Evolutionary conservation across 2,113 vertebrate genomes (phyloP).

Genomic region (Ageneiosus marmoratus): DNA sequence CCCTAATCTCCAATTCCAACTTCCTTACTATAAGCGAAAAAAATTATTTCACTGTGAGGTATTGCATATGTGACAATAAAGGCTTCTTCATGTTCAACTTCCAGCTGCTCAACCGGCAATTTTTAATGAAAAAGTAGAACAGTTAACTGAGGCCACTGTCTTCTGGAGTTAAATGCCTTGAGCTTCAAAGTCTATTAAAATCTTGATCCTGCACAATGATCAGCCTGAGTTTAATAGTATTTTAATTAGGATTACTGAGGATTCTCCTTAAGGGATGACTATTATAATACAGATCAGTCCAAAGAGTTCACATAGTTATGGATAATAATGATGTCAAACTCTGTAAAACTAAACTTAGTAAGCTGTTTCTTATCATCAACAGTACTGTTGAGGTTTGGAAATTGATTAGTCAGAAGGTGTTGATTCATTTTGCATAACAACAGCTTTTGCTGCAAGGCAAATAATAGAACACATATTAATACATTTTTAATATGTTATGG

Average conservation of each 20-base stretch:
- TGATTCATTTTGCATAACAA: not conserved
- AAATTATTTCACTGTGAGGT: too few relatives aligned
- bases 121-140: slow-evolving; percentile 18
- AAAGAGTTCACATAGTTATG: not conserved
- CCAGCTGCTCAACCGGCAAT: not conserved
- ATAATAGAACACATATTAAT: not conserved
- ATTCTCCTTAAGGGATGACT: slow-evolving; percentile 14
- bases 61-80: too few relatives aligned
- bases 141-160: slow-evolving; percentile 24
- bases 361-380: not conserved
- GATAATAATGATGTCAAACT: not conserved
- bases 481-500: not conserved
- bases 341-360: not conserved
- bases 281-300: not conserved
- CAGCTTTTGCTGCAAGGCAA: not conserved
- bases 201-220: slow-evolving; percentile 50
- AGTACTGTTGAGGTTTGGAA: not conserved
- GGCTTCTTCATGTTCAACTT: too few relatives aligned
- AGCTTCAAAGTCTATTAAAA: slow-evolving; percentile 50
- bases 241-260: slow-evolving; percentile 48
- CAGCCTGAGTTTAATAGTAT: slow-evolving; percentile 38
- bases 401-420: not conserved
- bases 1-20: too few relatives aligned
- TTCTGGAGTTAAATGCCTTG: slow-evolving; percentile 17
- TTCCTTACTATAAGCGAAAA: too few relatives aligned